A percentile compares a stretch with the other conserved stretches of the same genome.
Conservation (phyloP, 2,113 vertebrate genomes). For the Sebastes fasciatus region DNA sequence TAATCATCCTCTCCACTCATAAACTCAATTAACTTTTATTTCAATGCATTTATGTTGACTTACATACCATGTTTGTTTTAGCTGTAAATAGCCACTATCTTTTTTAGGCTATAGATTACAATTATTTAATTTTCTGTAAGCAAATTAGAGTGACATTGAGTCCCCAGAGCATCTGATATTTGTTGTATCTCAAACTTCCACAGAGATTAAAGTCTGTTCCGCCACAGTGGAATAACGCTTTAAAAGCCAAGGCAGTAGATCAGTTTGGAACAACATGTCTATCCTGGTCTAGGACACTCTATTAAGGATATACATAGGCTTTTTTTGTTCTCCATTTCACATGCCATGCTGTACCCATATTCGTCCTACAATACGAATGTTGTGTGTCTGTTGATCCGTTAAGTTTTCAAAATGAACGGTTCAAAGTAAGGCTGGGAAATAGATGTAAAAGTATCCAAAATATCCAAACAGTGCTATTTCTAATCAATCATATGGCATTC, state of each 20-base stretch:
- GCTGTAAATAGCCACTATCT: not conserved
- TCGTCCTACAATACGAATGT: not conserved
- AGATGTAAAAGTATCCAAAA: no score
- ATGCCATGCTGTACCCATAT: slow-evolving; percentile 37
- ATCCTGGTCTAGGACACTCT: slow-evolving; percentile 5
- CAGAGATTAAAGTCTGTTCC: not conserved
- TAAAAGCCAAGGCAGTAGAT: slow-evolving; percentile 59
- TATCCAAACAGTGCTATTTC: no score
- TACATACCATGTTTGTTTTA: not conserved
- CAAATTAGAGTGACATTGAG: not conserved
- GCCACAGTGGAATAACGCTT: slow-evolving; percentile 39
- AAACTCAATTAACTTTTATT: not conserved
- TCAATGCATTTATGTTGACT: not conserved
- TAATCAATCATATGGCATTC: no score
- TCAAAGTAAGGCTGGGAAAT: no score
- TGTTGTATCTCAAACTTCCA: slow-evolving; percentile 12
- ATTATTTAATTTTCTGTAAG: not conserved
- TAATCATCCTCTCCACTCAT: not conserved
- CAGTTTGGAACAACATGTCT: slow-evolving; percentile 21
- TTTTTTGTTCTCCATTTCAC: not conserved
- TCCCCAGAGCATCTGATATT: not conserved
- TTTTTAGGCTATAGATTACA: not conserved
- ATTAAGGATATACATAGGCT: not conserved
- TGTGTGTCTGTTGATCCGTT: no score
- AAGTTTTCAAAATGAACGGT: no score